These are phyloP conservation scores for Scaptomyza parva DNA, from an alignment of 2,888 invertebrate species.

Conservation along the genomic window DNA sequence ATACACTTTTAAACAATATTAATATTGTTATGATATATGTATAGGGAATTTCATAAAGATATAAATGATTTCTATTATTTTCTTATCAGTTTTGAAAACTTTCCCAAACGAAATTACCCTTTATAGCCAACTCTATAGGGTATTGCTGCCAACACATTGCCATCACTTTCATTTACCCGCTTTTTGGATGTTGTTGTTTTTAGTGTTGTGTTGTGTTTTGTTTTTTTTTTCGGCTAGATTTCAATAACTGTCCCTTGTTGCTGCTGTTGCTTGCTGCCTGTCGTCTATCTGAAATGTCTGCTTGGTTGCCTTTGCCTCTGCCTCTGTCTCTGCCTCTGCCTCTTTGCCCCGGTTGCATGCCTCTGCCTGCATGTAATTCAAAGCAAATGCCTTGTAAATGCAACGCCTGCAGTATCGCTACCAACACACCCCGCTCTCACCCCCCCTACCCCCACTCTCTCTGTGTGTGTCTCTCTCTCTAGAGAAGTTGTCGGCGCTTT, in stretches of 20 bases:
- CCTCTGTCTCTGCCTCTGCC: too few relatives aligned
- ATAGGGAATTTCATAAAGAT: too few relatives aligned
- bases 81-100: too few relatives aligned
- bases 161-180: background rate
- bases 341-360: conserved; percentile 2
- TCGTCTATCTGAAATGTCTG: conserved; percentile 16
- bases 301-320: too few relatives aligned
- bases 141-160: background rate
- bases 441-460: background rate
- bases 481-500: conserved; percentile 2
- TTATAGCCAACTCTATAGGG: background rate
- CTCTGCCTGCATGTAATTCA: conserved; percentile 43
- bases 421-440: background rate
- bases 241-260: conserved; percentile 41
- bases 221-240: conserved; percentile 14
- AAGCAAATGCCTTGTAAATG: conserved; percentile 60
- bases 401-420: conserved; percentile 32
- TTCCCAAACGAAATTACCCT: background rate
- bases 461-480: too few relatives aligned
- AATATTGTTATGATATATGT: too few relatives aligned
- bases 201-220: background rate
- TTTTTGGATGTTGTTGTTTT: background rate
- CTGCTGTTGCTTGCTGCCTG: conserved; percentile 21
- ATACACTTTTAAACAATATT: too few relatives aligned
- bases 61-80: too few relatives aligned